phyloP scores from a whole-genome alignment of 2,888 invertebrate genomes.

The Cephus pulcher region DNA sequence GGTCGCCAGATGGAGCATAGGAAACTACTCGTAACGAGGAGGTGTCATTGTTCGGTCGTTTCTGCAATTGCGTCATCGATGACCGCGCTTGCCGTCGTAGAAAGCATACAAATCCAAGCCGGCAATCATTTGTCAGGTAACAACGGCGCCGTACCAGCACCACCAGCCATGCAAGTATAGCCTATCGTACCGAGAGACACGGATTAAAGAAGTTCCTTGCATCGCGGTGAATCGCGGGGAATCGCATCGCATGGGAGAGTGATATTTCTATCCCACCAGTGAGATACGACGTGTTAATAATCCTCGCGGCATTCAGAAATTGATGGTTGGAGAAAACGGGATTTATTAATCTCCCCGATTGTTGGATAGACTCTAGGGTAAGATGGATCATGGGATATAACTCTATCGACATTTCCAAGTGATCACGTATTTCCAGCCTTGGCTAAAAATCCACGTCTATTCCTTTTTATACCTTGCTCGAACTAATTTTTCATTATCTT shows the following conservation, averaged over 20 bases:
- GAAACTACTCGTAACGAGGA: neutral
- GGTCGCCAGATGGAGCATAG: neutral
- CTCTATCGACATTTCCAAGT: constrained; percentile 39
- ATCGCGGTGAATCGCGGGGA: constrained; percentile 12
- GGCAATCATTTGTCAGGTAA: constrained; percentile 48
- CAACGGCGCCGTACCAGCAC: constrained; percentile 6
- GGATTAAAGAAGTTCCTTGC: constrained; percentile 24
- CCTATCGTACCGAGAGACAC: constrained; percentile 6
- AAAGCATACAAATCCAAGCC: constrained; percentile 50
- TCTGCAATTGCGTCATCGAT: constrained; percentile 41
- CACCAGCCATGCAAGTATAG: neutral
- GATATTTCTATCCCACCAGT: constrained; percentile 52
- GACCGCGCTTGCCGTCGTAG: constrained; percentile 29
- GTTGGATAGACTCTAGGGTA: constrained; percentile 32
- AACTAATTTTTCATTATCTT: neutral
- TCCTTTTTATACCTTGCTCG: neutral
- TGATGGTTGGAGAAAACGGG: constrained; percentile 54
- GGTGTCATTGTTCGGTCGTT: constrained; percentile 12
- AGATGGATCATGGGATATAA: constrained; percentile 23
- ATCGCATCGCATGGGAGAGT: constrained; percentile 36
- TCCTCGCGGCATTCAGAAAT: constrained; percentile 47
- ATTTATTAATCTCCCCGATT: constrained; percentile 54
- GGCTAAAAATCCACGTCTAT: neutral
- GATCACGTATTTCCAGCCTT: neutral
- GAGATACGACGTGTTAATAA: constrained; percentile 48